Base-by-base conservation (phyloP, 2,797 vertebrate species). In the Anabacerthia variegaticeps region DNA sequence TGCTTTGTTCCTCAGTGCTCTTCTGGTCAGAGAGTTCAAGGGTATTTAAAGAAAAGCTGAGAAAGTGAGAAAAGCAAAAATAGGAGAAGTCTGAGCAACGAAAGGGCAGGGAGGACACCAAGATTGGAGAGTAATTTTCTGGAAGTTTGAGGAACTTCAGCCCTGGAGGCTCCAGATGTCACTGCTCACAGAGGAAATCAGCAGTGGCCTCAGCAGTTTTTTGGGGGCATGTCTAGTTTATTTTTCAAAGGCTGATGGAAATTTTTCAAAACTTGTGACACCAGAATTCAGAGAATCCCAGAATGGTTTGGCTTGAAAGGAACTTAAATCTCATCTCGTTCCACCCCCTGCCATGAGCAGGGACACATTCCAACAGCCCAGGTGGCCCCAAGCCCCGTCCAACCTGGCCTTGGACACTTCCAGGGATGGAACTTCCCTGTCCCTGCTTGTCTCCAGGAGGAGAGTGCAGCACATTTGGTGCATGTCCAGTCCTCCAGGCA, bases 131-230 rank as follows among this genome's bases (percentile, higher is more conserved):
- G 58, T 12, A 28, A 22, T 43, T 72, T 84, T 55, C 77, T 85
- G 63, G 81, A 85, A 89, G 55, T 51, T 43, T 85, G 86, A 94
- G 91, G 89, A 96, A 96, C 77, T 93, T 93, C 32, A 61, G 46
- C 27, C 75, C 85, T 54, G 55, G 72, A 86, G 51, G 36, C 39
- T 93, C 46, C 88, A 95, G 83, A 87, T 17, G 51, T 43, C 83
- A 62, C 17, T 3, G 17, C 5, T 48, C 48, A 76, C 91, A 9
- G 80, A 44, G 43, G 89, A 92, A 91, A 68, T 9, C 71, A 73
- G 66, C 68, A 58, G 62, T n/a, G 46, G 80, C 46, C 66, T 75
- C 37, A 12, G 30, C 58, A 49, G 19, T 1, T 75, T 46, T 44
- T 49, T 23, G 27, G 7, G 7, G 30, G 5, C 16, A 26, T 4